Evolutionary conservation across 2,797 vertebrate species (phyloP), one percentile per base, ranked within the genome.

Genomic region (Onychomys torridus): DNA sequence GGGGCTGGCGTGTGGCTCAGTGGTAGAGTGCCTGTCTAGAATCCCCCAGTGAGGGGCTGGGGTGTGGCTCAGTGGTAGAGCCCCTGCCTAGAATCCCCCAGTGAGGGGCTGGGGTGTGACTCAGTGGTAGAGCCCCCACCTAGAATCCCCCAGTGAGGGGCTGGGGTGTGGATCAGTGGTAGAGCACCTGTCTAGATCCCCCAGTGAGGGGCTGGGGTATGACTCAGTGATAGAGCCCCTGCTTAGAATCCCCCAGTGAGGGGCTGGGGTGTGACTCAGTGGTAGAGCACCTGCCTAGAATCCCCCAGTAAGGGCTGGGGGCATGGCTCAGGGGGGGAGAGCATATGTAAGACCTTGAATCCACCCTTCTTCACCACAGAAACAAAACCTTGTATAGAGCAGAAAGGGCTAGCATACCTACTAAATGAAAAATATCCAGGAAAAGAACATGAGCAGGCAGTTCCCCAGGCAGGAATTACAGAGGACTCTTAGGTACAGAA

Each of bases 381-480:
- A 89, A 37, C 37, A 77, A 89, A 76, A 76, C n/a, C 16, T 57
- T n/a, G 6, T 59, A 3, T 5, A 46, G 14, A 77, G n/a, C 55
- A n/a, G 40, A 92, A 87, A 79, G 76, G n/a, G 11, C 57, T 37
- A 89, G 67, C 2, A 85, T 34, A 73, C 6, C 61, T 43, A 63
- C 19, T 40, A 8, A 91, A 89, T 90, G 73, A 85, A 85, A 94
- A 55, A 75, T 75, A 71, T 34, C 77, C 40, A 61, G 17, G 61
- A 32, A 43, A 67, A 81, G 77, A 55, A 85, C 49, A 81, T 6
- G 29, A 81, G 59, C 43, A 71, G 46, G 59, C 10, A 21, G 79
- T 73, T 71, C n/a, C 90, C 85, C 88, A 55, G 23, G 82, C 32
- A 88, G 43, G 89, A 90, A 93, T 57, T 71, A 76, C 73, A 82